phyloP scores from a whole-genome alignment of 2,888 invertebrate species.

The Isotomurus palustris region DNA sequence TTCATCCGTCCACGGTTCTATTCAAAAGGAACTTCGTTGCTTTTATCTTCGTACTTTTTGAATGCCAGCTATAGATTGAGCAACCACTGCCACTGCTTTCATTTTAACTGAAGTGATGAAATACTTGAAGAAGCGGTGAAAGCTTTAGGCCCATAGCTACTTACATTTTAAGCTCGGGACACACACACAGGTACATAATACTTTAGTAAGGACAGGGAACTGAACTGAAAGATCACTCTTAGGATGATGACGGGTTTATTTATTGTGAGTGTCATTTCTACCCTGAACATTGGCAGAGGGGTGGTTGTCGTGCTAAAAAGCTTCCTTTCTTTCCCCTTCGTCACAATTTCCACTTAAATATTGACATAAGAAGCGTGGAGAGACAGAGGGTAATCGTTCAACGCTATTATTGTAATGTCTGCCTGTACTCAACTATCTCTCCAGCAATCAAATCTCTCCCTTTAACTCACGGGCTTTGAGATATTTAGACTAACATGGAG shows the following conservation, averaged over 20 bases:
- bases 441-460: too few species aligned
- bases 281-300: neutral
- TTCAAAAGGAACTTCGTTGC: too few species aligned
- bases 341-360: conserved; percentile 1
- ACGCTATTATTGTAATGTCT: conserved; percentile 1
- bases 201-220: neutral
- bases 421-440: too few species aligned
- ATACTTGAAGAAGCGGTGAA: too few species aligned
- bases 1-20: too few species aligned
- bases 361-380: conserved; percentile 6
- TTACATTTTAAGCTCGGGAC: too few species aligned
- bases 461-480: too few species aligned
- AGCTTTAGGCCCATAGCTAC: too few species aligned
- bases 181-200: neutral
- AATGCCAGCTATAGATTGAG: too few species aligned
- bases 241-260: conserved; percentile 6
- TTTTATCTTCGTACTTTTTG: too few species aligned
- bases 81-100: too few species aligned
- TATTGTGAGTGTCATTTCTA: neutral
- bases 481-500: neutral
- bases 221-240: neutral
- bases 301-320: neutral
- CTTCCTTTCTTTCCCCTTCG: neutral
- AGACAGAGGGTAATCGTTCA: conserved; percentile 2
- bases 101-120: too few species aligned